Base-by-base conservation (phyloP, 2,888 invertebrate genomes). In the Prenolepis imparis region DNA sequence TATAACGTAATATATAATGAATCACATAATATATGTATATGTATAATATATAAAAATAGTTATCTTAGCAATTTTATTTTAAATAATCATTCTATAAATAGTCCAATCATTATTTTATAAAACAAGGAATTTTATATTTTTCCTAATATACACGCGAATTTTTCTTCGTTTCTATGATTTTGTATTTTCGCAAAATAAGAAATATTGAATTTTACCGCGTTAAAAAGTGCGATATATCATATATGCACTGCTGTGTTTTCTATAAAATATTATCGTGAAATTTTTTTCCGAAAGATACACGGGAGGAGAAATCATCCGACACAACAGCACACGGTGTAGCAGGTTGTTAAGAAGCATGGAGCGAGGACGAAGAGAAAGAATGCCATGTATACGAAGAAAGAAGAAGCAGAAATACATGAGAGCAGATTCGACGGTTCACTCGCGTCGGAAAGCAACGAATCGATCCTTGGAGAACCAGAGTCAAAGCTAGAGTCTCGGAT, bases 381-480 rank as follows among this genome's bases (percentile, higher is more conserved):
- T 67, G 77, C 68, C 68, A 63, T 68, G 52, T 52, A 55, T 86
- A 68, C 67, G 81, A 80, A 52, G 73, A 81, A 83, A 83, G 83
- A 55, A 77, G 24, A 66, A 73, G 73, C 18, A 61, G 66, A 75
- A 86, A 83, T 66, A 72, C 68, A 73, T 70, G 81, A 83, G 86
- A 86, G 86, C 84, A 84, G 73, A 63, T 80, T 84, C 75, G 86
- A 85, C 77, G 74, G 86, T 85, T 86, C 83, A 74, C 87, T 89
- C 85, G 77, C 63, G 80, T 85, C 73, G 89, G 86, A 86, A 88
- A 90, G 86, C 68, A 67, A 57, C 83, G 87, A 91, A 92, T 92
- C 92, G 91, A 92, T 92, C 89, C 75, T 80, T 83, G 39, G 48
- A 86, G 84, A 87, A 89, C 88, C 87, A 83, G 18, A 59, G 72